Conservation (phyloP, 2,797 vertebrate genomes). For the Anabacerthia variegaticeps region DNA sequence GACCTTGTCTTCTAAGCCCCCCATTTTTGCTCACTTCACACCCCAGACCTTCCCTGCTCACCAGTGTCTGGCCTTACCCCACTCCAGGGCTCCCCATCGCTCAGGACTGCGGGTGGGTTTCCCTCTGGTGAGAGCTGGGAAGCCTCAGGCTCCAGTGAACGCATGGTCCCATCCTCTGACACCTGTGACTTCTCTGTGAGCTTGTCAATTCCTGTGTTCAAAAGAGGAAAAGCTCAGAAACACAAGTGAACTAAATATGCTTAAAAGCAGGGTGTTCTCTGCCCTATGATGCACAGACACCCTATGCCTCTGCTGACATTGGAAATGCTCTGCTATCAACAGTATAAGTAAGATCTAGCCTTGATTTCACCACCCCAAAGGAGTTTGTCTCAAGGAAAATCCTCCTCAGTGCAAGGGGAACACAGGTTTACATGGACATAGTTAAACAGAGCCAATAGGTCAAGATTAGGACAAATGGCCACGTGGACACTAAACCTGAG, state of each 20-base stretch:
- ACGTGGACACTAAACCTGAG: not conserved
- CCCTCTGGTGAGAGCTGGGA: conserved; percentile 73
- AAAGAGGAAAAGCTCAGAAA: not conserved
- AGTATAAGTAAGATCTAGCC: not conserved
- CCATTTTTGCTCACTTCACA: not conserved
- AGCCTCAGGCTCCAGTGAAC: conserved; percentile 83
- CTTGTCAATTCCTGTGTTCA: conserved; percentile 89
- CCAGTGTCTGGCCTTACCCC: conserved; percentile 36
- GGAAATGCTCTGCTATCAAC: not conserved
- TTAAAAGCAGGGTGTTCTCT: not conserved
- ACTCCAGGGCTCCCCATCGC: conserved; percentile 81
- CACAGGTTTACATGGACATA: not conserved
- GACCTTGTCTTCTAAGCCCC: not conserved
- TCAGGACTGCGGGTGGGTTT: conserved; percentile 68
- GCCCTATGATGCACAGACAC: not conserved
- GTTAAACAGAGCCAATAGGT: not conserved
- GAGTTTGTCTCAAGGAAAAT: not conserved
- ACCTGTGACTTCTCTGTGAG: conserved; percentile 97
- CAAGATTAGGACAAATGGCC: not conserved
- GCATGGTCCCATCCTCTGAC: conserved; percentile 94
- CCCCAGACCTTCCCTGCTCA: not conserved
- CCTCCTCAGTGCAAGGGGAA: not conserved
- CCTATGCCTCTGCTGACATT: not conserved
- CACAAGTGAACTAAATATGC: not conserved
- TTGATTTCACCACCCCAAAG: not conserved